Evolutionary conservation across 2,888 invertebrate genomes (phyloP).

Genomic region (Trimorus sp.): DNA sequence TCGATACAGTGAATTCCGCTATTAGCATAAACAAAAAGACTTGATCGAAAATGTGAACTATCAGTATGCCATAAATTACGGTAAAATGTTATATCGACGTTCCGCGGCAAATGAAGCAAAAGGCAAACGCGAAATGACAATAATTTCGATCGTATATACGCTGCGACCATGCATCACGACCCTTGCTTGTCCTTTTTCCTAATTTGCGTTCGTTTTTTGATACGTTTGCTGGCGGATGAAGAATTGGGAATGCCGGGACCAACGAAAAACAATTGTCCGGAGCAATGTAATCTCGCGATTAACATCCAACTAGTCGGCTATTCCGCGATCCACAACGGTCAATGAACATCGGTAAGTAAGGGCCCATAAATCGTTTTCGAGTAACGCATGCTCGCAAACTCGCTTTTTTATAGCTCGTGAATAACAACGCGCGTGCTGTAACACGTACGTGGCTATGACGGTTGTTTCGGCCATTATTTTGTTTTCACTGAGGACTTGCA

Average conservation of each 20-base stretch:
- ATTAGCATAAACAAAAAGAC: too few species aligned
- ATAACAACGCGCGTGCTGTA: conserved; percentile 47
- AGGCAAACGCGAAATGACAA: too few species aligned
- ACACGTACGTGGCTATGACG: conserved; percentile 48
- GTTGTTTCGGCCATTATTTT: conserved; percentile 35
- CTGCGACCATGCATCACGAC: too few species aligned
- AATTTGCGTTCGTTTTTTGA: conserved; percentile 31
- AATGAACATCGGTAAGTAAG: conserved; percentile 54
- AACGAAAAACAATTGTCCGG: conserved; percentile 39
- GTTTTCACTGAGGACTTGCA: conserved; percentile 14
- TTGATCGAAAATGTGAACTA: too few species aligned
- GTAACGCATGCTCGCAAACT: conserved; percentile 44
- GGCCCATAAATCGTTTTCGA: conserved; percentile 53
- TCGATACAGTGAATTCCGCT: too few species aligned
- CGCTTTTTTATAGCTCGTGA: conserved; percentile 52
- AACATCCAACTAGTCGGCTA: conserved; percentile 46
- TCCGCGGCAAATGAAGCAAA: too few species aligned
- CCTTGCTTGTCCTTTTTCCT: conserved; percentile 19
- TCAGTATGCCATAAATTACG: too few species aligned
- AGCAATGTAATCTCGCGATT: conserved; percentile 50
- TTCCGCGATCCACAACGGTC: conserved; percentile 52
- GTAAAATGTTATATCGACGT: too few species aligned
- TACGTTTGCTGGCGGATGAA: not conserved
- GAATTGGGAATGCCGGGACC: conserved; percentile 31
- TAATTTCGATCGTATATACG: too few species aligned